phyloP scores from a whole-genome alignment of 30 jellyfish, hydroid and myxozoan genomes.

The Mastigias papua region DNA sequence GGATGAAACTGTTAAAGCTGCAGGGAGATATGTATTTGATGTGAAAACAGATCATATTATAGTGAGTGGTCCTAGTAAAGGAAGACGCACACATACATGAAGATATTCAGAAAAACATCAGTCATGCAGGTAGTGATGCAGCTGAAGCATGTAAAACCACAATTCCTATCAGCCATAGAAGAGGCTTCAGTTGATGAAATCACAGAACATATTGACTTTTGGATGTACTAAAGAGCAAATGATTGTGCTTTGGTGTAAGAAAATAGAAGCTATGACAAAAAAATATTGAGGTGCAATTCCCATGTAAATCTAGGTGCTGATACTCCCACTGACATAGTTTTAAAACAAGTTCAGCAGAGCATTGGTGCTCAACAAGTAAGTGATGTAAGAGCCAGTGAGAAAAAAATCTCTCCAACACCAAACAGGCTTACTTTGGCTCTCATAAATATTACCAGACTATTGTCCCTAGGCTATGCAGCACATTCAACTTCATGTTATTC shows the following conservation, averaged over 20 bases:
- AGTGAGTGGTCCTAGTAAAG: not conserved
- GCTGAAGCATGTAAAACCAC: not conserved
- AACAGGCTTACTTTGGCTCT: too few species aligned
- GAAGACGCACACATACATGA: not conserved
- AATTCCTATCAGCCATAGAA: not conserved
- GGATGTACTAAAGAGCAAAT: not conserved
- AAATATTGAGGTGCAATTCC: not conserved
- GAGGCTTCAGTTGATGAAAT: not conserved
- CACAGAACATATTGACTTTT: not conserved
- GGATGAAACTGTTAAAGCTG: too few species aligned
- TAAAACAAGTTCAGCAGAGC: not conserved
- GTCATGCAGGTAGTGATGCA: not conserved
- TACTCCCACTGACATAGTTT: not conserved
- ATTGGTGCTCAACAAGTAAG: not conserved
- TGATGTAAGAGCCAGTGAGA: not conserved
- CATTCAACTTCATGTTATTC: too few species aligned
- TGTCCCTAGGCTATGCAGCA: too few species aligned
- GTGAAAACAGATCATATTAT: not conserved
- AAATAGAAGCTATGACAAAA: not conserved
- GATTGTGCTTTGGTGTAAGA: not conserved
- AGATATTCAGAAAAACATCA: not conserved
- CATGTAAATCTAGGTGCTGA: not conserved
- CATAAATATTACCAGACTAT: too few species aligned
- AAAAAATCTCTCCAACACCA: not conserved
- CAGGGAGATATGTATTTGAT: not conserved